These are phyloP conservation scores for Speoplatyrhinus poulsoni DNA, from an alignment of 2,113 vertebrate species.

Conservation along the genomic window DNA sequence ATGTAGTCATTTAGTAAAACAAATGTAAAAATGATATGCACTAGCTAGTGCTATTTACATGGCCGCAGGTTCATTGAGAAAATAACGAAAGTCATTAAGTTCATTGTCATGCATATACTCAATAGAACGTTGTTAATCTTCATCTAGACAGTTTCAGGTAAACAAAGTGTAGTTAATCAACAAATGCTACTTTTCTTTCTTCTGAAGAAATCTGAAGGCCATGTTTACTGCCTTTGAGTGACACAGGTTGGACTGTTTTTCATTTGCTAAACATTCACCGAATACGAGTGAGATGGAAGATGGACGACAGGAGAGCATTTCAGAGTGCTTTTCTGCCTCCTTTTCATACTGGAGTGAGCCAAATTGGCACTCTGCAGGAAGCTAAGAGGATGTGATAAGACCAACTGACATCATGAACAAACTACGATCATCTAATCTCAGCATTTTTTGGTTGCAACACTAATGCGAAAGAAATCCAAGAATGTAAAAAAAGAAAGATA, in stretches of 20 bases:
- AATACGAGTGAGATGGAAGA: slow-evolving; percentile 4
- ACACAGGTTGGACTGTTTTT: slow-evolving; percentile 15
- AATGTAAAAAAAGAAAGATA: slow-evolving; percentile 3
- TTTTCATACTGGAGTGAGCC: slow-evolving; percentile 6
- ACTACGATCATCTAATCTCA: slow-evolving; percentile 15
- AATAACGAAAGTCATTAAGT: too few relatives aligned
- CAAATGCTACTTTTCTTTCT: too few relatives aligned
- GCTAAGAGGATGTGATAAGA: slow-evolving; percentile 27
- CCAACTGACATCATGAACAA: slow-evolving; percentile 21
- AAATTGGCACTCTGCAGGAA: slow-evolving; percentile 19
- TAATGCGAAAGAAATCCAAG: slow-evolving; percentile 9
- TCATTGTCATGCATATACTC: too few relatives aligned
- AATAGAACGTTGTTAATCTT: not conserved
- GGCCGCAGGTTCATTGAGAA: too few relatives aligned
- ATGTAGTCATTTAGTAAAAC: too few relatives aligned
- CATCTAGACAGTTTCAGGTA: not conserved
- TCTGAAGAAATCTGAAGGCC: not conserved
- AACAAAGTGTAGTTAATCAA: slow-evolving; percentile 5
- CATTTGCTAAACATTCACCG: slow-evolving; percentile 7
- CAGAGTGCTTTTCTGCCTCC: slow-evolving; percentile 12
- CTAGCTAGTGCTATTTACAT: too few relatives aligned
- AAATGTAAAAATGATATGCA: too few relatives aligned
- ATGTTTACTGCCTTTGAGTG: not conserved
- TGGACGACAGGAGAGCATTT: slow-evolving; percentile 6
- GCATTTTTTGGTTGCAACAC: slow-evolving; percentile 13